Conservation (phyloP, 2,888 invertebrate species). For the Dendrolimus pini region DNA sequence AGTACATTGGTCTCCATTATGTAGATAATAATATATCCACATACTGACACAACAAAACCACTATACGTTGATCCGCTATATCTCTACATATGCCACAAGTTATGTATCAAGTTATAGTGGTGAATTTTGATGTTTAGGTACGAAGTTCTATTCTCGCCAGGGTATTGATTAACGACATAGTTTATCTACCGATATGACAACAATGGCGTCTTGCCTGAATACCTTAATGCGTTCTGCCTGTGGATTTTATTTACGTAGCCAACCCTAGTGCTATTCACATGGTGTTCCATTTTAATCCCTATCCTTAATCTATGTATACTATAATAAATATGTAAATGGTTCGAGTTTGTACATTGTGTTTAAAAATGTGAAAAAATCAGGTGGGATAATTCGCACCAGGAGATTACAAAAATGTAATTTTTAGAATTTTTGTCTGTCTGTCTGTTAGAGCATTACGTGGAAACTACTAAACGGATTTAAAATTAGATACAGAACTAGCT, state of each 20-base stretch:
- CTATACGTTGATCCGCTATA: no score
- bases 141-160: conserved; percentile 60
- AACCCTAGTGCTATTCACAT: conserved; percentile 44
- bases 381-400: no score
- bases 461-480: no score
- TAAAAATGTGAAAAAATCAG: no score
- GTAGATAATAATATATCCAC: background rate
- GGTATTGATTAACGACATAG: conserved; percentile 68
- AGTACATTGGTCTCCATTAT: background rate
- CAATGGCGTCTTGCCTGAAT: conserved; percentile 67
- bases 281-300: conserved; percentile 27
- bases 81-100: background rate
- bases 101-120: conserved; percentile 31
- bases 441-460: no score
- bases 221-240: conserved; percentile 59
- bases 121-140: conserved; percentile 45
- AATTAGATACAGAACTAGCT: no score
- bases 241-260: conserved; percentile 56
- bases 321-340: no score
- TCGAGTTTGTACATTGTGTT: no score
- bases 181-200: conserved; percentile 73
- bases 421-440: no score
- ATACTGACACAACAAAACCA: background rate
- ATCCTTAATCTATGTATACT: no score
- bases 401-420: no score